These are phyloP conservation scores for Eubucco bourcierii DNA, from an alignment of 2,113 vertebrate species.

Conservation along the genomic window DNA sequence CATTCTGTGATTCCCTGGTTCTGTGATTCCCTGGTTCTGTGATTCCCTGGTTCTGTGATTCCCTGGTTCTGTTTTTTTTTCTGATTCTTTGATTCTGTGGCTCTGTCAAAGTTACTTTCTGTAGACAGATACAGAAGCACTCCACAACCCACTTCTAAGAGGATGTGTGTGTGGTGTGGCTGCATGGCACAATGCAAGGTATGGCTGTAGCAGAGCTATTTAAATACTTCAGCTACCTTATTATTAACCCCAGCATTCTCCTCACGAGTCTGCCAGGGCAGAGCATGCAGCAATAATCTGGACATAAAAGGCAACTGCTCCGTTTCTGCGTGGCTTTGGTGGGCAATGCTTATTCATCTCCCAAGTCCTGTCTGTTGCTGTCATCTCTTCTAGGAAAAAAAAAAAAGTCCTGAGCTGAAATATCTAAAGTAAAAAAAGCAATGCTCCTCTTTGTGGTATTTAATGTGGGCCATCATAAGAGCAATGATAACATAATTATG, in stretches of 20 bases:
- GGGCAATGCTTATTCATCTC: constrained; percentile 9
- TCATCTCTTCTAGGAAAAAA: constrained; percentile 56
- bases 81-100: too few species aligned
- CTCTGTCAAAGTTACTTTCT: too few species aligned
- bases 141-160: background rate
- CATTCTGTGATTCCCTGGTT: too few species aligned
- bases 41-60: too few species aligned
- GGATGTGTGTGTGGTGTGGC: background rate
- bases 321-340: background rate
- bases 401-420: background rate
- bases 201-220: background rate
- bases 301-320: background rate
- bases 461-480: constrained; percentile 53
- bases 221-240: background rate
- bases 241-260: background rate
- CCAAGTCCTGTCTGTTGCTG: constrained; percentile 46
- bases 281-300: background rate
- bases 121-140: background rate
- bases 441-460: constrained; percentile 38
- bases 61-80: too few species aligned
- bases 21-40: too few species aligned
- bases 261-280: background rate
- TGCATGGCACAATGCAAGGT: background rate
- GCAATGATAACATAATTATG: constrained; percentile 68
- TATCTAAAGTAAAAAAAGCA: constrained; percentile 51